A percentile compares a stretch with the other conserved stretches of the same genome.
Conservation (phyloP, 2,888 invertebrate species). For the Theristus sp. region DNA sequence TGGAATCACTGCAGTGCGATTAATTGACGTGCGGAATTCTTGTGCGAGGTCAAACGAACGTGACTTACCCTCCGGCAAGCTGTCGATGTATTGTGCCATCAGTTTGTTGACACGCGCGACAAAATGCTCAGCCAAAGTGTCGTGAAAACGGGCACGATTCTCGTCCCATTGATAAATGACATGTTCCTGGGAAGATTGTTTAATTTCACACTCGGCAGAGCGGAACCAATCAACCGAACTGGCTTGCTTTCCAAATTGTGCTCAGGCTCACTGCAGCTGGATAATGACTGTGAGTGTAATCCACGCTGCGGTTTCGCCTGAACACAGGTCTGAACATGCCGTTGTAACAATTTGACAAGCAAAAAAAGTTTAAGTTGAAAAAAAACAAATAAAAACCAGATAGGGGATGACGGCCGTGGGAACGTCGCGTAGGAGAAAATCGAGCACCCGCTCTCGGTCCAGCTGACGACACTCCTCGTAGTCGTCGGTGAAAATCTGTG, state of each 20-base stretch:
- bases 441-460: slow-evolving; percentile 67
- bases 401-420: slow-evolving; percentile 68
- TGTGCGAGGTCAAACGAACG: too few relatives aligned
- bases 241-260: too few relatives aligned
- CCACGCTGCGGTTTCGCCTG: too few relatives aligned
- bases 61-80: slow-evolving; percentile 22
- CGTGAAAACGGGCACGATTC: slow-evolving; percentile 62
- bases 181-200: slow-evolving; percentile 47
- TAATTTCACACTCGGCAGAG: too few relatives aligned
- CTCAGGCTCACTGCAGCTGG: too few relatives aligned
- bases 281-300: too few relatives aligned
- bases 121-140: slow-evolving; percentile 70
- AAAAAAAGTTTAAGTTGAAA: neutral
- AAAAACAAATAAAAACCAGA: slow-evolving; percentile 38
- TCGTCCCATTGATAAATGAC: slow-evolving; percentile 77
- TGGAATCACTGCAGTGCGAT: too few relatives aligned
- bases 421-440: slow-evolving; percentile 59
- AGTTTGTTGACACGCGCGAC: slow-evolving; percentile 45
- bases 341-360: too few relatives aligned
- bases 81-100: slow-evolving; percentile 31
- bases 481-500: slow-evolving; percentile 55
- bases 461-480: slow-evolving; percentile 67
- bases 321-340: too few relatives aligned
- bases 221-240: too few relatives aligned
- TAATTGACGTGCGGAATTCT: too few relatives aligned